Evolutionary conservation across 1,140 invertebrate species (phyloP).

Genomic region (Neotoxoptera formosana): DNA sequence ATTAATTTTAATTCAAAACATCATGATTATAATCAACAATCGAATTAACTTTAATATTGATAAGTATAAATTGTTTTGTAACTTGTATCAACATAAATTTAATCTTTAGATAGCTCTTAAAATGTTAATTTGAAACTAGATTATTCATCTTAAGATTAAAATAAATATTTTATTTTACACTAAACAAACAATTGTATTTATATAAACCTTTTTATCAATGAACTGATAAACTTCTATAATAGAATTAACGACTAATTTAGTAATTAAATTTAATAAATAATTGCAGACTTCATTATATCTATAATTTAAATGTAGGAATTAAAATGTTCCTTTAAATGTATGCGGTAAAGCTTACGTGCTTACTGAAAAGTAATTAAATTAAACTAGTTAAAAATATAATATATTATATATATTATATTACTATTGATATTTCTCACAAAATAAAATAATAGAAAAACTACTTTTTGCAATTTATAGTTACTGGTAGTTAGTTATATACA

Average conservation of each 20-base stretch:
- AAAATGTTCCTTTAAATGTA: not conserved
- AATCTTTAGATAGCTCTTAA: not conserved
- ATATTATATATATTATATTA: too few relatives aligned
- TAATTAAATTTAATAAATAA: not conserved
- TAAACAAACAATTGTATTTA: not conserved
- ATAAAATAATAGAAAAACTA: too few relatives aligned
- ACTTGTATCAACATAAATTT: not conserved
- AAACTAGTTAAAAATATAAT: not conserved
- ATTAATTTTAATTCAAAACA: not conserved
- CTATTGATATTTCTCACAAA: too few relatives aligned
- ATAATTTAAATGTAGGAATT: too few relatives aligned
- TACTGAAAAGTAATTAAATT: not conserved
- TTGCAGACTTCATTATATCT: not conserved
- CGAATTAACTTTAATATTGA: not conserved
- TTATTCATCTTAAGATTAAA: not conserved
- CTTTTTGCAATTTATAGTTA: too few relatives aligned
- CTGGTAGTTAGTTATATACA: too few relatives aligned
- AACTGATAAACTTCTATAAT: not conserved
- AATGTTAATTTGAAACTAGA: not conserved
- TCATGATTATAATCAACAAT: not conserved
- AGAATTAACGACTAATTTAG: not conserved
- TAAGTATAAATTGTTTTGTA: not conserved
- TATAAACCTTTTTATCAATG: not conserved
- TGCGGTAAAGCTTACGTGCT: not conserved
- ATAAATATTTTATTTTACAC: not conserved